phyloP scores from a whole-genome alignment of 2,797 vertebrate genomes.

The Carapus acus region DNA sequence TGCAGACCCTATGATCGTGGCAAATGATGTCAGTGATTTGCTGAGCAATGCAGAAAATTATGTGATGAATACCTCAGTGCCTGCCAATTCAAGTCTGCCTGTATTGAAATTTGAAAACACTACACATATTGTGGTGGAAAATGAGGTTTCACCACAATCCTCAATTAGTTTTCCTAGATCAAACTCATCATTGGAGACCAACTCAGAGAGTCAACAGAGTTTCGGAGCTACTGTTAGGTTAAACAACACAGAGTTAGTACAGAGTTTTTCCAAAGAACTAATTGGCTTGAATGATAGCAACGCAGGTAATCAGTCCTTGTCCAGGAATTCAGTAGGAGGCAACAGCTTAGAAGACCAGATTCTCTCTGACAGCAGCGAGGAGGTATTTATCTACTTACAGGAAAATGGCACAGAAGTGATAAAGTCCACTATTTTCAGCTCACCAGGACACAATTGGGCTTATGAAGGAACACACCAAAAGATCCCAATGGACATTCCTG shows the following conservation, averaged over 20 bases:
- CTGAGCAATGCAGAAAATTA: background rate
- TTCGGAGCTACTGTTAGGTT: conserved; percentile 2
- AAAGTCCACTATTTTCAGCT: conserved; percentile 60
- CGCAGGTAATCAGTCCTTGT: conserved; percentile 4
- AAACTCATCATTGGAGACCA: conserved; percentile 17
- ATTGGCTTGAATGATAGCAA: background rate
- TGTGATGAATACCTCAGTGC: background rate
- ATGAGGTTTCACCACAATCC: conserved; percentile 26
- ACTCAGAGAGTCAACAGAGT: conserved; percentile 16
- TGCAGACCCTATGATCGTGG: conserved; percentile 9
- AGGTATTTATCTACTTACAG: conserved; percentile 69
- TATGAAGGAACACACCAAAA: conserved; percentile 63
- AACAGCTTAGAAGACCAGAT: conserved; percentile 22
- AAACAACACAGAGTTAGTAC: conserved; percentile 12
- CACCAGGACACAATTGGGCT: conserved; percentile 62
- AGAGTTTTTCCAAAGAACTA: conserved; percentile 8
- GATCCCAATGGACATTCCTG: conserved; percentile 54
- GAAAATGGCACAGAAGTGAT: conserved; percentile 60
- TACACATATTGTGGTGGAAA: too few relatives aligned
- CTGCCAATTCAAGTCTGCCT: conserved; percentile 17
- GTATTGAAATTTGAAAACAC: background rate
- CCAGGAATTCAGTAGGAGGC: background rate
- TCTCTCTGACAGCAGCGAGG: conserved; percentile 49
- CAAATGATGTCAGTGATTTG: conserved; percentile 17
- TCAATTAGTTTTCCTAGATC: conserved; percentile 19